Conservation (phyloP, 1,140 invertebrate species). For the Papilio helenus region DNA sequence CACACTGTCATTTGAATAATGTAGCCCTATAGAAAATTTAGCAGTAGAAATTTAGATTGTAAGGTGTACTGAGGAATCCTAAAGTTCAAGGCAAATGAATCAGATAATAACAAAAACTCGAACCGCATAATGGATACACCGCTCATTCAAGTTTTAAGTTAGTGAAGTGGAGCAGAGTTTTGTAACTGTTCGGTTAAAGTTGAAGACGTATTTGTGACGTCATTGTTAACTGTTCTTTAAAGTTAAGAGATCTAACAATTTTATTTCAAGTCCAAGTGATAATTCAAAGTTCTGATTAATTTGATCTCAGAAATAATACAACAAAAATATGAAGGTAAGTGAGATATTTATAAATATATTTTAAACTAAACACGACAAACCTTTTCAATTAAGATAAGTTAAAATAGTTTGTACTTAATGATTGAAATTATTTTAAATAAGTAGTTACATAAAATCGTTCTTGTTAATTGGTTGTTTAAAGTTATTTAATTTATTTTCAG, state of each 20-base stretch:
- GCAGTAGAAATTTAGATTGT: background rate
- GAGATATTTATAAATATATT: background rate
- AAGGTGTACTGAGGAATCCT: background rate
- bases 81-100: slow-evolving; percentile 7
- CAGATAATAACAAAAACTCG: background rate
- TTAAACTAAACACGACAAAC: background rate
- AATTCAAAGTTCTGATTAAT: no score
- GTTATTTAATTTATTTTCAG: background rate
- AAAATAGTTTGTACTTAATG: background rate
- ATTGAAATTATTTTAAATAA: background rate
- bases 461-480: background rate
- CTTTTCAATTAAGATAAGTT: background rate
- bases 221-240: slow-evolving; percentile 2
- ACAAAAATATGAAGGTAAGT: background rate
- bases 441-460: background rate
- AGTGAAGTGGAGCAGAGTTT: slow-evolving; percentile 25
- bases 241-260: background rate
- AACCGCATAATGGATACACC: slow-evolving; percentile 2
- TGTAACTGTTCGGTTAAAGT: slow-evolving; percentile 25
- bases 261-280: background rate
- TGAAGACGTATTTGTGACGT: slow-evolving; percentile 21
- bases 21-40: background rate
- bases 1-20: no score
- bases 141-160: background rate
- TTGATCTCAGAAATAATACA: background rate